Evolutionary conservation across 2,888 invertebrate genomes (phyloP), one percentile per base, ranked within the genome.

Genomic region (Gandaritis pyraliata): DNA sequence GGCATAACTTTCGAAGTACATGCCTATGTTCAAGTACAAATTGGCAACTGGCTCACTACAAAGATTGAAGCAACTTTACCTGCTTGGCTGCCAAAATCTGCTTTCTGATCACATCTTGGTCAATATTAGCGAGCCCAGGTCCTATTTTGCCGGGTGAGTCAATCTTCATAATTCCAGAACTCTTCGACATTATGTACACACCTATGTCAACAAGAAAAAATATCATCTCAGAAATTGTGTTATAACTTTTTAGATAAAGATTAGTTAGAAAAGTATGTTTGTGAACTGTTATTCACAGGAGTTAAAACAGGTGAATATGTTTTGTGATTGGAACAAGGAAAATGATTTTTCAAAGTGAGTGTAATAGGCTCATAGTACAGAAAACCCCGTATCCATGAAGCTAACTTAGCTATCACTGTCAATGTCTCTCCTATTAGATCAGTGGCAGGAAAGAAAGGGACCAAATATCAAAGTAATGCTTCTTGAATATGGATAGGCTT

Each of bases 141-240:
- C 92, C 92, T 29, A 93, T 72, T 68, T 93, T 93, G 0, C 94
- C 94, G 0, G 94, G 93, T 0, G 95, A 94, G 78, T 95, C 95
- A 58, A 95, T 89, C 81, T 95, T 95, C 81, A 95, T 95, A 54
- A 95, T 95, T 45, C 95, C 95, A 39, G 95, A 95, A 70, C 95
- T 95, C 81, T 95, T 94, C 8, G 95, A 95, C 95, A 96, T 95
- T 58, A 96, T 95, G 78, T 96, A 96, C 41, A 96, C 95, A 71
- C 95, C 95, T 73, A 93, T n/a, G 36, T 48, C 61, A 69, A 58
- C 59, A 63, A 51, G 12, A 50, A 38, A 16, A 64, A 55, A 52
- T 13, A 30, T 12, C 30, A 41, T 12, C 15, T 50, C 30, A 38
- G 12, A 46, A 41, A 36, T 36, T 15, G 16, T 43, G 2, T 15